Percentiles rank a stretch among this genome's conserved stretches.
These are phyloP conservation scores for Phyllostomus discolor DNA, from an alignment of 2,113 vertebrate genomes.

Conservation along the genomic window DNA sequence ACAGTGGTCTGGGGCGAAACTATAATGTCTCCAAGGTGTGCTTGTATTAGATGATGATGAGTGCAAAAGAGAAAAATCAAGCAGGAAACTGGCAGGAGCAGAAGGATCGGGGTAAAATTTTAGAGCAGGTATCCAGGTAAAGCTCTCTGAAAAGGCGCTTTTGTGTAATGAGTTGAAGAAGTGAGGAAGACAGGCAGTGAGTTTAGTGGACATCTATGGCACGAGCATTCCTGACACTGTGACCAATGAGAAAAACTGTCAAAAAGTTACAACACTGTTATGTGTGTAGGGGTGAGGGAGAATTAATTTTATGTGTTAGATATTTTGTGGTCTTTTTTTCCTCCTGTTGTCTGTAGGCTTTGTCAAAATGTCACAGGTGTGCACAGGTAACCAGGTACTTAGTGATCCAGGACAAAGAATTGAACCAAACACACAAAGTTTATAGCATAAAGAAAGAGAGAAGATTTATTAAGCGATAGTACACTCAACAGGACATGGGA, in stretches of 20 bases:
- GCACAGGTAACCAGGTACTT: too few relatives aligned
- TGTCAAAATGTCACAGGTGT: not conserved
- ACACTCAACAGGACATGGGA: too few relatives aligned
- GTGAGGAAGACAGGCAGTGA: not conserved
- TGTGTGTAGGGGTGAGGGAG: not conserved
- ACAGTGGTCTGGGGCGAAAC: not conserved
- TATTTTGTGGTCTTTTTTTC: not conserved
- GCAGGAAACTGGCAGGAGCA: not conserved
- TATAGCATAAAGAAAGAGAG: too few relatives aligned
- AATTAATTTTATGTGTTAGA: not conserved
- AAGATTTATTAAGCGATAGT: too few relatives aligned
- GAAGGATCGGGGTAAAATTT: accelerated
- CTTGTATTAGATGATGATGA: not conserved
- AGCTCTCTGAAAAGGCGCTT: not conserved
- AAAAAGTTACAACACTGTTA: not conserved
- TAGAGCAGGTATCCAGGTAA: not conserved
- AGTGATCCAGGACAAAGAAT: too few relatives aligned
- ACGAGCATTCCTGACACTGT: not conserved
- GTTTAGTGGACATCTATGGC: not conserved
- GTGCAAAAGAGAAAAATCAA: not conserved
- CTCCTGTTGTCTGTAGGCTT: conserved; percentile 1
- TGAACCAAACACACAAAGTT: too few relatives aligned
- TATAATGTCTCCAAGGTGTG: not conserved
- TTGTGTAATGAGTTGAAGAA: not conserved
- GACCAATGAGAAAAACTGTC: not conserved